A percentile compares a stretch with the other conserved stretches of the same genome.
These are phyloP conservation scores for Heteromormyrus szaboi DNA, from an alignment of 2,797 vertebrate genomes.

Conservation along the genomic window DNA sequence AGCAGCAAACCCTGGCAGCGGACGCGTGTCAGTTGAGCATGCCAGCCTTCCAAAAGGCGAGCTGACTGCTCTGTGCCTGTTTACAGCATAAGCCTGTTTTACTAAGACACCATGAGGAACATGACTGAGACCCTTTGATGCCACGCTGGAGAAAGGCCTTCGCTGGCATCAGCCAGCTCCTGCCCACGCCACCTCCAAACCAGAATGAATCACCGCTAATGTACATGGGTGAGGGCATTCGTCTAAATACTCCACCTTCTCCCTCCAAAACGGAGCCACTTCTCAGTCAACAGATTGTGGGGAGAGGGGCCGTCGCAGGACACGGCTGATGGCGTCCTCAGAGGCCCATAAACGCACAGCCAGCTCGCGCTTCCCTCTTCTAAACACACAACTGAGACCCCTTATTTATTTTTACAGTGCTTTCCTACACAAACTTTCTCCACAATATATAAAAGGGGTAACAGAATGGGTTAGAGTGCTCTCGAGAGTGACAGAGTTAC, in stretches of 20 bases:
- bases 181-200: conserved; percentile 6
- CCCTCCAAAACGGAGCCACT: neutral
- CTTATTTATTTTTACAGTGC: neutral
- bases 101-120: neutral
- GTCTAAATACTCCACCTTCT: neutral
- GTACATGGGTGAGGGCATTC: neutral
- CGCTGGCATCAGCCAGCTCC: neutral
- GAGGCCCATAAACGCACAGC: neutral
- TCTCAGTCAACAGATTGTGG: neutral
- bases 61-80: conserved; percentile 4
- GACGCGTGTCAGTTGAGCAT: neutral
- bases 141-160: neutral
- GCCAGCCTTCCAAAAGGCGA: neutral
- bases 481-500: neutral
- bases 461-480: neutral
- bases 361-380: neutral
- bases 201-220: conserved; percentile 5
- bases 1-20: neutral
- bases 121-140: neutral
- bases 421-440: neutral
- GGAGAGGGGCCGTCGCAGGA: neutral
- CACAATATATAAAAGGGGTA: neutral
- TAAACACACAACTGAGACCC: neutral
- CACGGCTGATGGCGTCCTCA: neutral
- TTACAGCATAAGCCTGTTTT: conserved; percentile 9